Evolutionary conservation across 2,888 invertebrate species (phyloP).

Genomic region (Athalia cordata): DNA sequence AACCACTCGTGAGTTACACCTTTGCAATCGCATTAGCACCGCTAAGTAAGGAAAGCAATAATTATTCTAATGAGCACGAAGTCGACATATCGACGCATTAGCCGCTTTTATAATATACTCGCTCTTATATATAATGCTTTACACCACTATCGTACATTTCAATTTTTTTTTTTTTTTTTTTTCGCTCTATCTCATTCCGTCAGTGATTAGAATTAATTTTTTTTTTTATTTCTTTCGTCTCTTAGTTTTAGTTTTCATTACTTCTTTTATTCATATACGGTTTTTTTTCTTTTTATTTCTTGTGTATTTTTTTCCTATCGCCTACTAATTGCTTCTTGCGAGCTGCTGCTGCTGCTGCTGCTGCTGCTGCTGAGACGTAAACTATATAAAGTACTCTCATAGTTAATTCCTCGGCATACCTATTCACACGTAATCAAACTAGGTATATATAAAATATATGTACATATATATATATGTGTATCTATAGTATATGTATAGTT

Average conservation of each 20-base stretch:
- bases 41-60: conserved; percentile 55
- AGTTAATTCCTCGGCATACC: too few species aligned
- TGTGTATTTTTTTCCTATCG: conserved; percentile 57
- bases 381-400: background rate
- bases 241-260: conserved; percentile 10
- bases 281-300: conserved; percentile 46
- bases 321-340: conserved; percentile 60
- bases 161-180: background rate
- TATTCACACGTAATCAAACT: too few species aligned
- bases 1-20: conserved; percentile 29
- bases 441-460: too few species aligned
- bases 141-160: background rate
- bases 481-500: too few species aligned
- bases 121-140: conserved; percentile 6
- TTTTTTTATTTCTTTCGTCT: background rate
- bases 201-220: conserved; percentile 51
- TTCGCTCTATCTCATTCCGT: conserved; percentile 30
- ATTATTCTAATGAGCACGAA: conserved; percentile 59
- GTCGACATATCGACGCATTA: conserved; percentile 58
- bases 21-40: conserved; percentile 40
- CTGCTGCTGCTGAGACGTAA: background rate
- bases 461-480: too few species aligned
- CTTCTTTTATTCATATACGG: background rate
- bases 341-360: background rate
- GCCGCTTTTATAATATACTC: background rate